phyloP scores from a whole-genome alignment of 2,888 invertebrate genomes.

The Nebria salina region DNA sequence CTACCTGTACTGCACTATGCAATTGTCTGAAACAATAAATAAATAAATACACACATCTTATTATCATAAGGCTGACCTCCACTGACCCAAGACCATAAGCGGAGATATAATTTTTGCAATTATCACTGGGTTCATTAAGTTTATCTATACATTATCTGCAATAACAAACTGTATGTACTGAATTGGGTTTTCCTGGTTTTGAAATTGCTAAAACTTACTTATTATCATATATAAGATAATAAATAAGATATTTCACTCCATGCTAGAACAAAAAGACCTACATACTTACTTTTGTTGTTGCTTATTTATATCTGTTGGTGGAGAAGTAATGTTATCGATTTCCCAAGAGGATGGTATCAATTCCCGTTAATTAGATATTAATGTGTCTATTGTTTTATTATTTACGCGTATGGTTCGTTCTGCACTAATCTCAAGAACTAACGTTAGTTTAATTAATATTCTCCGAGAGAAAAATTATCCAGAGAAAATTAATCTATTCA shows the following conservation, averaged over 20 bases:
- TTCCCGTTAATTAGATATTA: not conserved
- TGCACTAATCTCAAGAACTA: no score
- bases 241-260: no score
- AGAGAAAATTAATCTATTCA: no score
- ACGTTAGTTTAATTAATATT: not conserved
- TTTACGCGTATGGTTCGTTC: not conserved
- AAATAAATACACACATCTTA: slow-evolving; percentile 1
- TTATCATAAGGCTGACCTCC: not conserved
- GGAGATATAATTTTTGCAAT: not conserved
- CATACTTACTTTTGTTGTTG: not conserved
- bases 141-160: not conserved
- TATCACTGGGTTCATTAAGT: not conserved
- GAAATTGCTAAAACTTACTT: not conserved
- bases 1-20: not conserved
- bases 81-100: not conserved
- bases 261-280: no score
- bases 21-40: not conserved
- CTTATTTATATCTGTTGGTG: no score
- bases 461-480: not conserved
- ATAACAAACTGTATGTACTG: no score
- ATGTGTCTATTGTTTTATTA: slow-evolving; percentile 1
- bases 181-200: not conserved
- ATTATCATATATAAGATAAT: no score
- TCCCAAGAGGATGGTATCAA: not conserved
- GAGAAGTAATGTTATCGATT: not conserved